Evolutionary conservation across 2,888 invertebrate genomes (phyloP), one percentile per base, ranked within the genome.

Genomic region (Agriopis leucophaearia): DNA sequence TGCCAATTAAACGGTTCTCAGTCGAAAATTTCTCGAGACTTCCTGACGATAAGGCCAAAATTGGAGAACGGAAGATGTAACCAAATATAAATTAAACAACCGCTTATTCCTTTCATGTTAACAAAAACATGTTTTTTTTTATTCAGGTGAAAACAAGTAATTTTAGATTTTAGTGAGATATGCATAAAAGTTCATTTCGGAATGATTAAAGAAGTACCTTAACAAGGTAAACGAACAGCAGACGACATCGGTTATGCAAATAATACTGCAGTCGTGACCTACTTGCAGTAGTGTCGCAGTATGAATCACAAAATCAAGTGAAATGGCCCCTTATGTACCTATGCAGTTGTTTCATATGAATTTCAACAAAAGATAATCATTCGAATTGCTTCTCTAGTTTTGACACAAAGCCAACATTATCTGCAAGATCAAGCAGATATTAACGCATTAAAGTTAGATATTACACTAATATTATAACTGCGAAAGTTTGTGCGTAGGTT

Each of bases 201-300:
- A 67, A 70, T 54, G n/a, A 63, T n/a, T n/a, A 56, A 73, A 72
- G 18, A 60, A 72, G 74, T 76, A 76, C n/a, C n/a, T n/a, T n/a
- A 77, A 78, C 64, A 78, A 71, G 78, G 78, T 78, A 79, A 78
- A 80, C 70, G 69, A 81, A 81, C 76, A 69, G 63, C 84, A 86
- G 81, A 82, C 83, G 84, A 87, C 85, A 85, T 83, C 76, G 79
- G 76, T 86, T 86, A 91, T 88, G 88, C 81, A 84, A 92, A 91
- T 88, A 69, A 75, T 75, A 81, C 85, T 88, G 87, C 88, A 89
- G 87, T 87, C 85, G 74, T 88, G 89, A 87, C 88, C 88, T 73
- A 88, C 82, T 87, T 86, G 74, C 73, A 73, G 65, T 72, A 71
- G 70, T 82, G 83, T 82, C 84, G 85, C 83, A 83, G 79, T 78